Percentiles rank a stretch among this genome's conserved stretches.
Conservation (phyloP, 37 sponge, comb jelly and placozoan genomes). For the Eunapius fragilis region DNA sequence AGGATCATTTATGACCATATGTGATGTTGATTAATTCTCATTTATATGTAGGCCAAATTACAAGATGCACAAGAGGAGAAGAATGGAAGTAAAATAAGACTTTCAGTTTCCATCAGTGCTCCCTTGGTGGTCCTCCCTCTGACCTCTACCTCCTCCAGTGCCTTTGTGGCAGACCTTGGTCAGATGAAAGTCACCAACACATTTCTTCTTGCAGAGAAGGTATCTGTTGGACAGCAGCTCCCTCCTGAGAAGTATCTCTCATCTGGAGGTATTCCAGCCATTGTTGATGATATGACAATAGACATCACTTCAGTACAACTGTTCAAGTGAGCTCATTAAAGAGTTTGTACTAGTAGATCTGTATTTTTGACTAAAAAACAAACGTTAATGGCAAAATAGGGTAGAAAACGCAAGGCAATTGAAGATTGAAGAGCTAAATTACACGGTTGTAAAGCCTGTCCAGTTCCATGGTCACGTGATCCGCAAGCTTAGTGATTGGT, state of each 20-base stretch:
- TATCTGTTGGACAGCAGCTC: background rate
- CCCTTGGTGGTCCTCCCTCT: conserved; percentile 45
- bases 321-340: conserved; percentile 20
- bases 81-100: conserved; percentile 21
- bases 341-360: too few relatives aligned
- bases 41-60: background rate
- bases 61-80: background rate
- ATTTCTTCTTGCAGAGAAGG: conserved; percentile 20
- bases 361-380: too few relatives aligned
- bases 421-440: background rate
- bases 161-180: conserved; percentile 56
- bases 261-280: conserved; percentile 11
- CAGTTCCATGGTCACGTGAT: conserved; percentile 36
- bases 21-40: background rate
- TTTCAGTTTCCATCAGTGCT: conserved; percentile 25
- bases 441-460: conserved; percentile 44
- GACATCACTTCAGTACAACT: conserved; percentile 33
- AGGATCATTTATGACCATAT: background rate
- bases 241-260: background rate
- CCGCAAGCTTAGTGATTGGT: conserved; percentile 46
- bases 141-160: conserved; percentile 19
- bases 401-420: background rate
- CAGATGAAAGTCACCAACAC: conserved; percentile 33
- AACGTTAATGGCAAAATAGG: background rate
- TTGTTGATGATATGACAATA: conserved; percentile 48